Evolutionary conservation across 2,888 invertebrate genomes (phyloP), one percentile per base, ranked within the genome.

Genomic region (Neria commutata): DNA sequence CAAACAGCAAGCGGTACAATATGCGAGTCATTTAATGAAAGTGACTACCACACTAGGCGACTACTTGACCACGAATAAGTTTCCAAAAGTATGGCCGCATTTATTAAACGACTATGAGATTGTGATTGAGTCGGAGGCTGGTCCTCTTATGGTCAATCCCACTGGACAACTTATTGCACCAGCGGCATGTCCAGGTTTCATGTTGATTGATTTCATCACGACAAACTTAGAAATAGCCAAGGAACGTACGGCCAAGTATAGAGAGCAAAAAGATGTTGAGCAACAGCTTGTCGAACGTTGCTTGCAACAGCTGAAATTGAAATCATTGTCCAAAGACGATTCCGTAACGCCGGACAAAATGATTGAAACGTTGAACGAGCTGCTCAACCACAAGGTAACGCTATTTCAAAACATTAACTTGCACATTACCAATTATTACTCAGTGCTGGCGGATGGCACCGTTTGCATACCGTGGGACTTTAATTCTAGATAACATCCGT

Each of bases 161-260:
- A 94, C 94, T 2, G 97, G 96, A 2, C 95, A 96, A 83, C 91
- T 96, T 73, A 92, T 95, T 62, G 91, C 94, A 1, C 96, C 97
- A 14, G 90, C 94, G 0, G 93, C 95, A 0, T 92, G 95, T 74
- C 96, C 96, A 0, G 92, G 94, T 0, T 88, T 89, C 67, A 87
- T 95, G 65, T 84, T 96, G 54, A 87, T 96, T 16, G 90, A 89
- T 71, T 97, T 93, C 78, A 90, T 97, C 49, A 86, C 89, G 1
- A 88, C 88, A 16, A 87, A 95, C 79, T 85, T 94, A 66, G 85
- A 88, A 29, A 87, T 90, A 74, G 95, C 96, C 1, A 86, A 86
- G 11, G 82, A 86, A 64, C 71, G 73, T 1, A 73, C 67, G 58
- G 40, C 52, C 6, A 87, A 90, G 66, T 85, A 92, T 62, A 86